These are phyloP conservation scores for Agrochola macilenta DNA, from an alignment of 2,888 invertebrate genomes.

Conservation along the genomic window DNA sequence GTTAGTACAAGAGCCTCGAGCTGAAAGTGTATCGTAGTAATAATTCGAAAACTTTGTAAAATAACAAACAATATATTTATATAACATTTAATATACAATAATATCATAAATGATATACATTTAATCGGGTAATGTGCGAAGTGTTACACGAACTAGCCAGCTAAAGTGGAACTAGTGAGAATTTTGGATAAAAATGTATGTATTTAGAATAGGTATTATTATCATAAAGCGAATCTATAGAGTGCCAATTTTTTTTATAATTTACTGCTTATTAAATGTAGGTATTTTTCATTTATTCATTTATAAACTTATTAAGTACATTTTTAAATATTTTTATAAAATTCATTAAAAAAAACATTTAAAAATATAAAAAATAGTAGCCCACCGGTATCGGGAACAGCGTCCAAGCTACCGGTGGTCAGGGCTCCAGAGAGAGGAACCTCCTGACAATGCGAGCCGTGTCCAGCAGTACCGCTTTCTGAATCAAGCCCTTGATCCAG, in stretches of 20 bases:
- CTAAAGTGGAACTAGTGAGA: background rate
- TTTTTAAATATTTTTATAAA: too few species aligned
- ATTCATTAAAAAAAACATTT: too few species aligned
- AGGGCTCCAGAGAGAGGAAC: too few species aligned
- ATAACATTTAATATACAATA: slow-evolving; percentile 63
- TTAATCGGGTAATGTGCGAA: slow-evolving; percentile 36
- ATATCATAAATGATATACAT: slow-evolving; percentile 37
- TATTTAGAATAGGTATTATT: slow-evolving; percentile 4
- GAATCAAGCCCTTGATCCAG: too few species aligned
- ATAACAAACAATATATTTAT: slow-evolving; percentile 69
- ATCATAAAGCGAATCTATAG: slow-evolving; percentile 1
- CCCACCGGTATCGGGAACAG: too few species aligned
- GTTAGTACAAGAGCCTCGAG: slow-evolving; percentile 75
- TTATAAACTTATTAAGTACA: too few species aligned
- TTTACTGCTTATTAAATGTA: slow-evolving; percentile 1
- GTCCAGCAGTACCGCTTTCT: too few species aligned
- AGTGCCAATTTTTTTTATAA: slow-evolving; percentile 15
- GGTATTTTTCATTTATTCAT: too few species aligned
- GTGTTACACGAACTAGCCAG: slow-evolving; percentile 8
- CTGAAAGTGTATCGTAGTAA: slow-evolving; percentile 87
- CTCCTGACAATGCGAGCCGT: too few species aligned
- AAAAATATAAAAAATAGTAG: too few species aligned
- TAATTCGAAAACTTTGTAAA: slow-evolving; percentile 80
- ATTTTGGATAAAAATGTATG: background rate
- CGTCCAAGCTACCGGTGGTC: too few species aligned